Conservation (phyloP, 2,888 invertebrate genomes). For the Galerucella pusilla region DNA sequence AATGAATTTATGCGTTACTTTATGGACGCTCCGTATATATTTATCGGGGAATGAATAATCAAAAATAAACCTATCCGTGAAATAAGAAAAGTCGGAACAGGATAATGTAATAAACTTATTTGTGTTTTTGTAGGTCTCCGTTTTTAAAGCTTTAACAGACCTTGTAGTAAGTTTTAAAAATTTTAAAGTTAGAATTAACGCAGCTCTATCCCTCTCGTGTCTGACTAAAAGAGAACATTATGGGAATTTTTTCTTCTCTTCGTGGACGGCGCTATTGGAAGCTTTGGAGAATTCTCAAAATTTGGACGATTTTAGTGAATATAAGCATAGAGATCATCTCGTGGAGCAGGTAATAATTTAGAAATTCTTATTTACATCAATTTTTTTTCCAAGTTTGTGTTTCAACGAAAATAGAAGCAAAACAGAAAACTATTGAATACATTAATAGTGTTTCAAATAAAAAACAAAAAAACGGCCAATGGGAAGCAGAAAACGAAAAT, state of each 20-base stretch:
- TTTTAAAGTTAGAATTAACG: slow-evolving; percentile 91
- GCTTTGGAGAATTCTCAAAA: slow-evolving; percentile 83
- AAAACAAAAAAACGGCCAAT: no score
- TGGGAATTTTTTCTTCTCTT: slow-evolving; percentile 69
- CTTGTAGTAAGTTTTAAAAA: slow-evolving; percentile 81
- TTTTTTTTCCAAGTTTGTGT: no score
- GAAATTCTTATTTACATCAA: background rate
- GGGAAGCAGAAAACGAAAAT: no score
- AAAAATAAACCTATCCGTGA: no score
- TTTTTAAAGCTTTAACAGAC: slow-evolving; percentile 74
- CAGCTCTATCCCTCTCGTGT: slow-evolving; percentile 79
- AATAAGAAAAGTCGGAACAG: no score
- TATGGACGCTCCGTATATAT: no score
- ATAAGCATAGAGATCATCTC: slow-evolving; percentile 86
- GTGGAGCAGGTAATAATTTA: slow-evolving; percentile 76
- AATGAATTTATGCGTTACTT: no score
- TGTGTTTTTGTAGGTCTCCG: slow-evolving; percentile 66
- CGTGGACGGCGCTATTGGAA: slow-evolving; percentile 79
- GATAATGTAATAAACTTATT: no score
- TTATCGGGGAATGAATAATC: no score
- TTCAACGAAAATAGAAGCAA: no score
- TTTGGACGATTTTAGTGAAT: slow-evolving; percentile 85
- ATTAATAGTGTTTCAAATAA: no score
- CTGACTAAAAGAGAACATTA: slow-evolving; percentile 73
- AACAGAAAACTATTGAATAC: no score